These are phyloP conservation scores for Erpornis zantholeuca DNA, from an alignment of 2,113 vertebrate species.

Conservation along the genomic window DNA sequence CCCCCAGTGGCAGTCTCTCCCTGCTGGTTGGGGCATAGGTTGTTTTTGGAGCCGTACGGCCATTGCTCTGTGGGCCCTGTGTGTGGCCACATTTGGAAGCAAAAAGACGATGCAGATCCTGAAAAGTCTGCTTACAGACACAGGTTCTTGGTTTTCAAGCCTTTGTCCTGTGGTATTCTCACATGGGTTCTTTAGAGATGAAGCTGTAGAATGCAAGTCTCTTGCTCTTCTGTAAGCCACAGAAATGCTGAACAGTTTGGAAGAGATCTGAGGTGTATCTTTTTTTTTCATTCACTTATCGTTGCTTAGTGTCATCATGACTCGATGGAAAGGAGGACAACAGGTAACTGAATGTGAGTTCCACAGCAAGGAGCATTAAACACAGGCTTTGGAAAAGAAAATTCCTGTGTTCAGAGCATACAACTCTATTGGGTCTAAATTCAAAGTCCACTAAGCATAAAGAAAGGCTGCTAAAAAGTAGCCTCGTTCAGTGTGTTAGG, in stretches of 20 bases:
- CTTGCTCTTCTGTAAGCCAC: not conserved
- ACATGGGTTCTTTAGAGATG: not conserved
- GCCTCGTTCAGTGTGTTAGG: not conserved
- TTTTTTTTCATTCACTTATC: not conserved
- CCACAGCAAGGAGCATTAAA: not conserved
- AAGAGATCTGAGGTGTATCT: not conserved
- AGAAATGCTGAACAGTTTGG: not conserved
- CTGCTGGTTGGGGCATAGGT: not conserved
- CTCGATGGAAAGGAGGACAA: not conserved
- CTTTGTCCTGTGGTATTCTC: not conserved
- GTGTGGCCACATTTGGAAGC: not conserved
- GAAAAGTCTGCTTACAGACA: not conserved
- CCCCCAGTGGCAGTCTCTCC: not conserved
- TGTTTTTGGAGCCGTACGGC: not conserved
- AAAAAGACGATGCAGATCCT: not conserved
- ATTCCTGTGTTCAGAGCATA: not conserved
- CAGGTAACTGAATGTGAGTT: not conserved
- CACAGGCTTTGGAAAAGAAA: not conserved
- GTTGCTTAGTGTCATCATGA: not conserved
- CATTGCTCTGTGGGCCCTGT: not conserved
- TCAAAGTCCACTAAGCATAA: not conserved
- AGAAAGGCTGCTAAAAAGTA: not conserved
- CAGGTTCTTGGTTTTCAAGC: not conserved
- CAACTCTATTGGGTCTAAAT: not conserved
- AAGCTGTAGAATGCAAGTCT: not conserved